phyloP scores from a whole-genome alignment of 2,797 vertebrate genomes.

The Oceanodroma leucorhoa region DNA sequence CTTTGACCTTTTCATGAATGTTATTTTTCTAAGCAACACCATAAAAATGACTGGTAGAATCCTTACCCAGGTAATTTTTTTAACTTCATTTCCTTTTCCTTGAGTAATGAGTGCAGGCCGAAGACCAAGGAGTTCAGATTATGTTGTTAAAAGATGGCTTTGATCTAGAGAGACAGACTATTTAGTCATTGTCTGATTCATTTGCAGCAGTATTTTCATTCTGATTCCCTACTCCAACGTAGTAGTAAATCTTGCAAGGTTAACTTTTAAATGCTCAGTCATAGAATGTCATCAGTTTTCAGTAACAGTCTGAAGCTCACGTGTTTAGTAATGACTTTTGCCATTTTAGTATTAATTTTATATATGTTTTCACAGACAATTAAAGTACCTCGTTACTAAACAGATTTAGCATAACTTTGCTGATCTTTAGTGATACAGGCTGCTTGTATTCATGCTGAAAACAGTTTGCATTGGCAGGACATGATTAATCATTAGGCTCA shows the following conservation, averaged over 20 bases:
- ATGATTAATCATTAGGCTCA: conserved; percentile 29
- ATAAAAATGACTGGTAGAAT: background rate
- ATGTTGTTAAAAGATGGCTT: conserved; percentile 9
- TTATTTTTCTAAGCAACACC: background rate
- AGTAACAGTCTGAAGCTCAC: background rate
- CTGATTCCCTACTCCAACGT: background rate
- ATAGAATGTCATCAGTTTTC: background rate
- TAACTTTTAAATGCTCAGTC: conserved; percentile 20
- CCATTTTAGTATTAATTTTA: background rate
- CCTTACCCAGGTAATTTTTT: background rate
- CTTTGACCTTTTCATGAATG: background rate
- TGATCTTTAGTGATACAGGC: conserved; percentile 17
- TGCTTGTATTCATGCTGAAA: conserved; percentile 42
- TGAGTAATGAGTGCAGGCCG: background rate
- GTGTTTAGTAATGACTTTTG: background rate
- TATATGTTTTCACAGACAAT: background rate
- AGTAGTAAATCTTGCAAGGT: background rate
- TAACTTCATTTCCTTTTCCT: background rate
- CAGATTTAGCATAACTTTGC: conserved; percentile 11
- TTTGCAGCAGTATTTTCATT: conserved; percentile 3
- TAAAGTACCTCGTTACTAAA: background rate
- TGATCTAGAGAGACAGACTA: background rate
- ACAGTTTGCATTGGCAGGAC: background rate
- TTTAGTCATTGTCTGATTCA: conserved; percentile 30
- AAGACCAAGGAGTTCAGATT: background rate